Base-by-base conservation (phyloP, 2,113 vertebrate genomes). In the Prunella fulvescens region DNA sequence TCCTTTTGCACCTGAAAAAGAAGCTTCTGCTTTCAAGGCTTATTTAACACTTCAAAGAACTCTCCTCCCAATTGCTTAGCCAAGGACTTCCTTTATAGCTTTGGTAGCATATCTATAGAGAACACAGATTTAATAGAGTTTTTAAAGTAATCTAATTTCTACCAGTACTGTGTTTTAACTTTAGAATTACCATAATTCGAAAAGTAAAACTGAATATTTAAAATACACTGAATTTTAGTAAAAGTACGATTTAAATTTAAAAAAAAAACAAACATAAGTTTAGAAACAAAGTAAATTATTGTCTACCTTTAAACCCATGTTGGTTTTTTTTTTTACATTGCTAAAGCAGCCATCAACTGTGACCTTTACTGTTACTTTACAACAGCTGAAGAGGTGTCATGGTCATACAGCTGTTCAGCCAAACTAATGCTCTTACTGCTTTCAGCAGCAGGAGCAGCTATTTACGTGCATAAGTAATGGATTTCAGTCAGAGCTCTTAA, bases 1-100 rank as follows among this genome's bases (percentile, higher is more conserved):
- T 83, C 35, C 64, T 90, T 81, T 70, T 84, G 48, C 83, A 96
- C 65, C 72, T 93, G 77, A 77, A 74, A 65, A 91, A 81, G 77
- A 79, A 67, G 42, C 76, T 90, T 42, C 72, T 81, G 44, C 24
- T 94, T 90, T 95, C 72, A 44, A 56, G 42, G 47, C n/a, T 81
- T 80, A 50, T 50, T 78, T 87, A 84, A 78, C 20, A 51, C 23
- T 57, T 80, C 0, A 67, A 72, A 80, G 92, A 80, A 50, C 39
- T 80, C n/a, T 86, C 35, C 31, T 76, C 29, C 39, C n/a, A 54
- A 33, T 73, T 81, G 28, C 51, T 78, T 54, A 81, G 69, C 79
- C 82, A 83, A 33, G 6, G 6, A 40, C 58, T 86, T 82, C 50
- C 58, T 86, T 82, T 66, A 86, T 28, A 40, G 40, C n/a, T 86